Evolutionary conservation across 1,140 invertebrate species (phyloP).

Genomic region (Lysiphlebus fabarum): DNA sequence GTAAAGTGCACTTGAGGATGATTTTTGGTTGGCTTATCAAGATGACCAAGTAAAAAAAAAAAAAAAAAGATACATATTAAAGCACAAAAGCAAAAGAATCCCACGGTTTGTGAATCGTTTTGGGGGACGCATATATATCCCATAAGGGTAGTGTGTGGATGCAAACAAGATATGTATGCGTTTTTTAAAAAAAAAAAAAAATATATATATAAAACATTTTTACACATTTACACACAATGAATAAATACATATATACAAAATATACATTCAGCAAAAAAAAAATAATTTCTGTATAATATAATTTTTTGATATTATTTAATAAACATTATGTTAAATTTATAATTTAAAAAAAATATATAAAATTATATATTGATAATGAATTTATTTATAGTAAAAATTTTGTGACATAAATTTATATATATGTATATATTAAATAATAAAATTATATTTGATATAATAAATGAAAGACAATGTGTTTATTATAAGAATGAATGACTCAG

Average conservation of each 20-base stretch:
- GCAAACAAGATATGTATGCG: constrained; percentile 5
- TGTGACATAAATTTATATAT: no score
- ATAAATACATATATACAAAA: no score
- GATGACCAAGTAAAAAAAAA: background rate
- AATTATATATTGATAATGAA: no score
- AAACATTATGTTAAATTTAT: no score
- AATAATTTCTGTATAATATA: no score
- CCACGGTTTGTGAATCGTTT: constrained; percentile 3
- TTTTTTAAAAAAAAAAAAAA: constrained; percentile 4
- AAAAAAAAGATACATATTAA: constrained; percentile 7
- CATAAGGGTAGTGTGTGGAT: background rate
- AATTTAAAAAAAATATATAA: no score
- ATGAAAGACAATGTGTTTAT: constrained; percentile 2
- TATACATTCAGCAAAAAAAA: no score
- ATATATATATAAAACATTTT: background rate
- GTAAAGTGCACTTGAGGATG: background rate
- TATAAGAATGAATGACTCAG: constrained; percentile 36
- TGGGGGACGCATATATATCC: background rate
- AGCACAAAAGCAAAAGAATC: constrained; percentile 8
- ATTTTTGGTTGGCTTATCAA: constrained; percentile 10
- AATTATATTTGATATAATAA: constrained; percentile 1
- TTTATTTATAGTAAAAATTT: no score
- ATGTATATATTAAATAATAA: background rate
- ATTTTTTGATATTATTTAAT: no score
- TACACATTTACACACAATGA: background rate